Evolutionary conservation across 2,888 invertebrate species (phyloP), one percentile per base, ranked within the genome.

Genomic region (Mycogona germanica): DNA sequence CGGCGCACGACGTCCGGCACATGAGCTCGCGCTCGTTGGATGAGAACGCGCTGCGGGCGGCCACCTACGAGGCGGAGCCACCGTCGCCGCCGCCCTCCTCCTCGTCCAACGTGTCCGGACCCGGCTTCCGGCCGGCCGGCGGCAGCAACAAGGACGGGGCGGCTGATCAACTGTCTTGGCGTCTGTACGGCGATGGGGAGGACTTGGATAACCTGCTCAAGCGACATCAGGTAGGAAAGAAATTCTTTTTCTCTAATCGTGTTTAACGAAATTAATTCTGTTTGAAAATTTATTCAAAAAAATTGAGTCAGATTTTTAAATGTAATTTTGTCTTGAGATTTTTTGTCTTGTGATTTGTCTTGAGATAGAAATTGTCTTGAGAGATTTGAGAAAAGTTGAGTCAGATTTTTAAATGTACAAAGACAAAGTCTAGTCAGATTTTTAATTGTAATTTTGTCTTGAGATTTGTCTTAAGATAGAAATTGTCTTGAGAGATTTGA

Each of bases 201-300:
- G 54, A 54, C 12, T 17, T 41, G n/a, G 54, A 54, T 17, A 23
- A 48, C 6, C 12, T 40, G 5, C 41, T 50, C 5, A 54, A 50
- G 21, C 17, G 32, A 25, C 54, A 51, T 17, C 54, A 54, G 54
- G 54, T 54, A 54, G 44, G 32, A 42, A 26, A n/a, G n/a, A n/a
- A n/a, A n/a, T n/a, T n/a, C n/a, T n/a, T 40, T 17, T 19, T n/a
- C n/a, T n/a, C n/a, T n/a, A n/a, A n/a, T n/a, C n/a, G n/a, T n/a
- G n/a, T n/a, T n/a, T n/a, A n/a, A n/a, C n/a, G n/a, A n/a, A n/a
- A n/a, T n/a, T n/a, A n/a, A 12, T 35, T 35, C 14, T 35, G 14
- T 35, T 35, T 35, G 35, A 35, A 35, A 35, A 35, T 35, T 35
- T 35, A 35, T 35, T 35, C 14, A 14, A 35, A 35, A 35, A 35